A percentile compares a stretch with the other conserved stretches of the same genome.
phyloP scores from a whole-genome alignment of 1,140 invertebrate species.

The Lanistes nyassanus region DNA sequence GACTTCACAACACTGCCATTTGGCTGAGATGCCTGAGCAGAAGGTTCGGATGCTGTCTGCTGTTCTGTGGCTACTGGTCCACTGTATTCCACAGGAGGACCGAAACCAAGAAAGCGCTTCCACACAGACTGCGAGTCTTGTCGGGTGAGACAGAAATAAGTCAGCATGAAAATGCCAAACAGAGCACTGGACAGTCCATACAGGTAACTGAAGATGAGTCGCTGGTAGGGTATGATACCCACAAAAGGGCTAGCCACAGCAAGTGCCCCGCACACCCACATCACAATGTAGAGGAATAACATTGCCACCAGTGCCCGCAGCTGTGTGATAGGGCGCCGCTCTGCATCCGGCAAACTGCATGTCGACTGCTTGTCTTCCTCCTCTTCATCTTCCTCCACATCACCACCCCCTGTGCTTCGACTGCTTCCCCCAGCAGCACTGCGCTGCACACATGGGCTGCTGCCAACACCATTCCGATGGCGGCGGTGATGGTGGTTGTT shows the following conservation, averaged over 20 bases:
- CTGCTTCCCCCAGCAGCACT: constrained; percentile 59
- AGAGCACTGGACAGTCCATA: constrained; percentile 79
- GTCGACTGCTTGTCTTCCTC: constrained; percentile 63
- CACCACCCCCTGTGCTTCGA: constrained; percentile 66
- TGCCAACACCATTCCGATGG: constrained; percentile 23
- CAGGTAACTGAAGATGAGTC: constrained; percentile 81
- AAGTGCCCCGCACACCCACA: constrained; percentile 79
- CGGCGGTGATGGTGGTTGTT: constrained; percentile 6
- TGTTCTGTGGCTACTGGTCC: constrained; percentile 36
- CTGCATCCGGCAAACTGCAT: constrained; percentile 82
- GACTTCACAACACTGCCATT: constrained; percentile 58
- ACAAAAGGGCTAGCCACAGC: constrained; percentile 64
- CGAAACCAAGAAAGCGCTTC: constrained; percentile 55
- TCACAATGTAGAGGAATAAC: constrained; percentile 79
- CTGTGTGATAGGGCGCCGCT: constrained; percentile 83
- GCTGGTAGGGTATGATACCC: constrained; percentile 75
- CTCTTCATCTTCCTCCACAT: constrained; percentile 61
- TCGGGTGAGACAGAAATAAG: constrained; percentile 86
- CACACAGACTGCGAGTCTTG: constrained; percentile 77
- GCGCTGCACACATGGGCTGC: constrained; percentile 59
- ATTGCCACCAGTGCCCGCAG: constrained; percentile 81
- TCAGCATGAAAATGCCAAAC: constrained; percentile 83
- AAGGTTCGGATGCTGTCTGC: constrained; percentile 11
- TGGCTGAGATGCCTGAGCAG: constrained; percentile 37
- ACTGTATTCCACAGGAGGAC: constrained; percentile 45